phyloP scores from a whole-genome alignment of 2,888 invertebrate species.

The Cheilosia vernalis region DNA sequence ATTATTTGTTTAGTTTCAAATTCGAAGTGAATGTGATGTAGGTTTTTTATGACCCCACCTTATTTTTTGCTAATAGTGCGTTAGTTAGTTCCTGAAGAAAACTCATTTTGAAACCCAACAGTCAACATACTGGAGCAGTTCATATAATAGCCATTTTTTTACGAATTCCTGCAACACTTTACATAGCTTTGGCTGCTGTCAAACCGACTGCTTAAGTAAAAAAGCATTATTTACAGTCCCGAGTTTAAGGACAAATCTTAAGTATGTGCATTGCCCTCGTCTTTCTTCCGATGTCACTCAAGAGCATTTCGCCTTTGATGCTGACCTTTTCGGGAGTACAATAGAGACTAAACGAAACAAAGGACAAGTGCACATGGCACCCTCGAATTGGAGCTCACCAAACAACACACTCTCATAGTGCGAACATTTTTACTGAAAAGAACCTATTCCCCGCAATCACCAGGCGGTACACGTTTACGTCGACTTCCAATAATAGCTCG shows the following conservation, averaged over 20 bases:
- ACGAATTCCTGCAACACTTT: too few species aligned
- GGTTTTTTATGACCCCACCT: too few species aligned
- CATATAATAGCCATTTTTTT: too few species aligned
- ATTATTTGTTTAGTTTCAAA: too few species aligned
- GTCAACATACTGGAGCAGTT: too few species aligned
- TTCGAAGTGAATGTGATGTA: too few species aligned
- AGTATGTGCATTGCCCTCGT: constrained; percentile 3
- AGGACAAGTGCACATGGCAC: constrained; percentile 47
- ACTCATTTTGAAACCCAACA: too few species aligned
- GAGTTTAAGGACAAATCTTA: constrained; percentile 1
- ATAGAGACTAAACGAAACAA: constrained; percentile 43
- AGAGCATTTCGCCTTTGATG: constrained; percentile 45
- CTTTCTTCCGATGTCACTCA: background rate
- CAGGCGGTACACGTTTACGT: constrained; percentile 6
- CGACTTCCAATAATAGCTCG: constrained; percentile 43
- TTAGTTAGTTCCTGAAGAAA: too few species aligned
- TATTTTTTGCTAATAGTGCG: too few species aligned
- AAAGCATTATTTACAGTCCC: background rate
- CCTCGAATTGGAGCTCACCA: constrained; percentile 21
- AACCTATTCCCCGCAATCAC: constrained; percentile 12
- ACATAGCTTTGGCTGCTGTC: too few species aligned
- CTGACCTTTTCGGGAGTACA: constrained; percentile 48
- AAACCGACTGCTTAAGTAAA: background rate
- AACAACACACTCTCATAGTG: constrained; percentile 12
- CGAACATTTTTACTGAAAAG: background rate